A percentile compares a stretch with the other conserved stretches of the same genome.
These are phyloP conservation scores for Lamellibrachia satsuma DNA, from an alignment of 2,888 invertebrate species.

Conservation along the genomic window DNA sequence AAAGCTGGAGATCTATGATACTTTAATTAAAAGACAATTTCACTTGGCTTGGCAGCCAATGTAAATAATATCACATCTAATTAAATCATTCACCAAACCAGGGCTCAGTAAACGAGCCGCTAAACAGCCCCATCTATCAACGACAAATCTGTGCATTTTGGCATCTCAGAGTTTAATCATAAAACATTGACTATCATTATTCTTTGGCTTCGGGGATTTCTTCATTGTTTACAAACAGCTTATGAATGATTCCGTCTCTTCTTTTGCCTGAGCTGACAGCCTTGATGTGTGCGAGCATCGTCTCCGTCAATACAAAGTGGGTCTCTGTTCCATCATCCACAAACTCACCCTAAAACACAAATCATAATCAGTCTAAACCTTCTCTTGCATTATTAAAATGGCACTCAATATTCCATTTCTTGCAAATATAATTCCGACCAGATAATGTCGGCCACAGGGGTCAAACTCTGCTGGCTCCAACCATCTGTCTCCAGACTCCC, in stretches of 20 bases:
- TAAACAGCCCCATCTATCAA: background rate
- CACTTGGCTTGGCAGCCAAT: background rate
- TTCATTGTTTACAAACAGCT: slow-evolving; percentile 70
- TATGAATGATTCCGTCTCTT: slow-evolving; percentile 73
- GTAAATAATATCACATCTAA: background rate
- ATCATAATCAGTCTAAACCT: background rate
- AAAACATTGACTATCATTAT: slow-evolving; percentile 23
- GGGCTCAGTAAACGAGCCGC: background rate
- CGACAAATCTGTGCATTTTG: background rate
- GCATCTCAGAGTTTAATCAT: background rate
- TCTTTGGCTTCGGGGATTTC: slow-evolving; percentile 37
- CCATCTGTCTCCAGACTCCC: too few species aligned
- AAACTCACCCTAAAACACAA: slow-evolving; percentile 76
- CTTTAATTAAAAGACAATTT: background rate
- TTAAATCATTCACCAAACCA: background rate
- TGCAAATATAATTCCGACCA: too few species aligned
- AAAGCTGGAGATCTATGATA: background rate
- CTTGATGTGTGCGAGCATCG: slow-evolving; percentile 69
- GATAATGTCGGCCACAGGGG: too few species aligned
- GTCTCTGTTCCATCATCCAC: slow-evolving; percentile 87
- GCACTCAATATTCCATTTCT: too few species aligned
- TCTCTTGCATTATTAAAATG: background rate
- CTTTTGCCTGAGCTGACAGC: slow-evolving; percentile 71
- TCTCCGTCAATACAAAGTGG: slow-evolving; percentile 73
- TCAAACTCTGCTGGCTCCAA: too few species aligned